phyloP scores from a whole-genome alignment of 1,140 invertebrate species.

The Bombus vancouverensis region DNA sequence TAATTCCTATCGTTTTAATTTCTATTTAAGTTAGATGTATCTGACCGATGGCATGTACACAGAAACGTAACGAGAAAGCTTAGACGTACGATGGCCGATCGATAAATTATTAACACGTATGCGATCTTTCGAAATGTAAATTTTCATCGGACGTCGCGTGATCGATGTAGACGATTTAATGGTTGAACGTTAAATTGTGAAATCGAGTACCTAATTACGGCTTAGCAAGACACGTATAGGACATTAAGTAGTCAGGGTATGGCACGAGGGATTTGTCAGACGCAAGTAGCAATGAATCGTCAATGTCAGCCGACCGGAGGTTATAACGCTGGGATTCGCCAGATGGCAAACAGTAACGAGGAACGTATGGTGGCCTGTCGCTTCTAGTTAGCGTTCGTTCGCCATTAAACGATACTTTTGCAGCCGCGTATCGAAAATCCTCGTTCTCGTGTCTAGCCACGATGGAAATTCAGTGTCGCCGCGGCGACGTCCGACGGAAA shows the following conservation, averaged over 20 bases:
- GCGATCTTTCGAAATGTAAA: background rate
- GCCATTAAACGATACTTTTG: background rate
- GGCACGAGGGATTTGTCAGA: conserved; percentile 39
- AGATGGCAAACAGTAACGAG: conserved; percentile 6
- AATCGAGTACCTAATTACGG: conserved; percentile 9
- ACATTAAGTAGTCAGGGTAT: conserved; percentile 39
- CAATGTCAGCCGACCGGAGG: conserved; percentile 28
- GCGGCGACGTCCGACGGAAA: background rate
- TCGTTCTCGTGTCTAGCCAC: background rate
- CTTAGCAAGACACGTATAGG: conserved; percentile 12
- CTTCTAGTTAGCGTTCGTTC: background rate
- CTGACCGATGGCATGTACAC: background rate
- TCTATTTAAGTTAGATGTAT: background rate
- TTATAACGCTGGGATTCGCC: conserved; percentile 25
- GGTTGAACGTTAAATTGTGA: background rate
- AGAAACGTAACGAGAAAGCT: background rate
- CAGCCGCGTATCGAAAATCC: background rate
- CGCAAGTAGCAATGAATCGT: conserved; percentile 50
- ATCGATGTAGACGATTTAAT: background rate
- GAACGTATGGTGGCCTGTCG: conserved; percentile 3
- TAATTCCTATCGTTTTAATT: background rate
- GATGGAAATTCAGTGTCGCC: background rate
- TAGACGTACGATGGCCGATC: too few relatives aligned
- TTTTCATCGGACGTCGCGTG: background rate
- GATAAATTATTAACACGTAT: too few relatives aligned